These are phyloP conservation scores for Himalopsyche kuldschensis DNA, from an alignment of 2,888 invertebrate genomes.

Conservation along the genomic window DNA sequence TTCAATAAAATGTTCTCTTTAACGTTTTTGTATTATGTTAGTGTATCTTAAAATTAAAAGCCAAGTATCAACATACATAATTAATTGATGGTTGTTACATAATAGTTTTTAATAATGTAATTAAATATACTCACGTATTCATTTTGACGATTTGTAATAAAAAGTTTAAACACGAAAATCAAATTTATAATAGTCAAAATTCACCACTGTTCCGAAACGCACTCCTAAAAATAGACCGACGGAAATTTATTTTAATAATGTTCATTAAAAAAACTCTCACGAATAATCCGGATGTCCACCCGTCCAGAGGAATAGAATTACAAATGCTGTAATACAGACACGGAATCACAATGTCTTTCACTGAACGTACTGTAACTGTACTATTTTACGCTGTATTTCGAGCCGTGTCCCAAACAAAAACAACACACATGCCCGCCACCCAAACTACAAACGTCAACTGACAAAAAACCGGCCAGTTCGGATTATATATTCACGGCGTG, in stretches of 20 bases:
- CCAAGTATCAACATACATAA: too few relatives aligned
- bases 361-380: background rate
- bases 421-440: background rate
- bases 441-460: slow-evolving; percentile 7
- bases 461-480: slow-evolving; percentile 2
- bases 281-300: background rate
- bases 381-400: background rate
- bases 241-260: background rate
- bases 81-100: too few relatives aligned
- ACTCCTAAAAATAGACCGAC: background rate
- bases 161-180: background rate
- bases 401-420: background rate
- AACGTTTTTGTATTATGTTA: too few relatives aligned
- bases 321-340: background rate
- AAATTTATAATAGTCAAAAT: background rate
- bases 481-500: slow-evolving; percentile 16
- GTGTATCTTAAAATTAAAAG: too few relatives aligned
- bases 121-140: background rate
- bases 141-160: background rate
- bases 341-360: background rate
- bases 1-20: too few relatives aligned
- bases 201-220: background rate
- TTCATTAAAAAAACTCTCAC: background rate
- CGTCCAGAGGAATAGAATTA: background rate
- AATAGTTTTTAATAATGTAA: background rate